Base-by-base conservation (phyloP, 2,113 vertebrate species). In the Spheniscus mendiculus region DNA sequence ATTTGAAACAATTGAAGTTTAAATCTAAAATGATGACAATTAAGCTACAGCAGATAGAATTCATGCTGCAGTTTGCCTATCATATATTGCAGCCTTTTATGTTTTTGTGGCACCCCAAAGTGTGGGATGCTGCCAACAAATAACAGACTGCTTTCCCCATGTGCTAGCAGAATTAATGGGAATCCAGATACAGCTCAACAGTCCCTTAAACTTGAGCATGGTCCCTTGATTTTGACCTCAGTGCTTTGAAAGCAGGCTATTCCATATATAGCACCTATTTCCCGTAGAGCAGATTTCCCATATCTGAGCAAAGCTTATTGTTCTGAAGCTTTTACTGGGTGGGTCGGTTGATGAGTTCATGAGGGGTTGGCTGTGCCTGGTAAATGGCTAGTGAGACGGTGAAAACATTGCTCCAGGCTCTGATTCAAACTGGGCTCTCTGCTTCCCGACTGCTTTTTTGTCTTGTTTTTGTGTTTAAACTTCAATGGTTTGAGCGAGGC, bases 1-100 rank as follows among this genome's bases (percentile, higher is more conserved):
- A 52, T 79, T 87, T 73, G 90, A 94, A 97, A 91, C 97, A 94
- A 79, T 92, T 97, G 97, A 97, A 97, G 72, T 98, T 98, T 97
- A 97, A 97, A 97, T 92, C 90, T 96, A 50, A 98, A 95, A 87
- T 82, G 53, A 88, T 66, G 80, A 93, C 38, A 21, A 85, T 80
- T 26, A 36, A 86, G 72, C 58, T 89, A 6, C 72, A 77, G 65
- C 72, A 74, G 82, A 8, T 2, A 59, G 63, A 81, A 58, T 34
- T 77, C 38, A 4, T 26, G 65, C 83, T 76, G 61, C 61, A 25
- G 44, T 49, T 76, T 67, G 52, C 30, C 14, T 65, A 0, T 16
- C 13, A 1, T 18, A 4, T 16, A 30, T 47, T 29, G 45, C 53
- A 88, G 29, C 69, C 61, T 34, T 78, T 89, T 36, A 6, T 42